Base-by-base conservation (phyloP, 2,113 vertebrate species). In the Tragelaphus imberbis region DNA sequence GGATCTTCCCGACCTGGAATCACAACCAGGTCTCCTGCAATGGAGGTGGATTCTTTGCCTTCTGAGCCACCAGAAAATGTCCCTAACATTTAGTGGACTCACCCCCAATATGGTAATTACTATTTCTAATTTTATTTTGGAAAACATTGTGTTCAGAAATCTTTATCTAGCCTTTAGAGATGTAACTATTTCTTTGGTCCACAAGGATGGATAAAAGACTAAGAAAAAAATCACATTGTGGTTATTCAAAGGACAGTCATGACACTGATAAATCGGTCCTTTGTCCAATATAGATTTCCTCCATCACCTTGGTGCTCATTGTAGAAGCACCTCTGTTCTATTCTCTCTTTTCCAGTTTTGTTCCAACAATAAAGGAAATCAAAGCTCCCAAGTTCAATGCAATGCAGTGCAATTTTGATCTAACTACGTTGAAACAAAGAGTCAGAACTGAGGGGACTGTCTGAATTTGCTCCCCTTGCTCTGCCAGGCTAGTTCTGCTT, bases 281-380 rank as follows among this genome's bases (percentile, higher is more conserved):
- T 93, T 95, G 94, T 81, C 21, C 97, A 97, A 75, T 94, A 96
- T 81, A 97, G 97, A 97, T 98, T 91, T 97, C 63, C 90, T 98
- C 30, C 63, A 92, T 97, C 86, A 97, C 88, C 91, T 96, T 93
- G 96, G 53, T 53, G 49, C 56, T 98, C 98, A 95, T 97, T 97
- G 97, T 44, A 98, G 96, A 98, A 94, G 40, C 10, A 23, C 51
- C 96, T 91, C 95, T 97, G 94, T 81, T 97, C 4, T 23, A 53
- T 94, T 98, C 79, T 98, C 93, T 97, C 90, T 94, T 98, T 96
- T 96, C 49, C 56, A 88, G 53, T 97, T 96, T 97, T 98, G 91
- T 98, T 98, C 95, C 93, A 96, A 96, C 88, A 98, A 97, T 81
- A 98, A 98, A 98, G 88, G 85, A 98, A 98, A 98, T 98, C 93